Evolutionary conservation across 2,888 invertebrate species (phyloP), one percentile per base, ranked within the genome.

Genomic region (Caenorhabditis sp.): DNA sequence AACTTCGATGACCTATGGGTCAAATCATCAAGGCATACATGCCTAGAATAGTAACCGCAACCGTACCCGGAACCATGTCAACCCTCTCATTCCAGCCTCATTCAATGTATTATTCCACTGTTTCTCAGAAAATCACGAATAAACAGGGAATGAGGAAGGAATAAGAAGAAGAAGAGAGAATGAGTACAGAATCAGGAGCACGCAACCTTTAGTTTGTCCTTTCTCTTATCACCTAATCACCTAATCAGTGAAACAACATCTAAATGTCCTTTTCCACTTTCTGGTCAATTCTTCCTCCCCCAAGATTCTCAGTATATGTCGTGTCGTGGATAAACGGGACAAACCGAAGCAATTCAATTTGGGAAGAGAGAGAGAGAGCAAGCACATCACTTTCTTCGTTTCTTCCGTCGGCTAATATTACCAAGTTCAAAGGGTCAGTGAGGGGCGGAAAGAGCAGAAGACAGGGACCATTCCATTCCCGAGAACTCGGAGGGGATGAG

Each of bases 351-450:
- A 71, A 71, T 71, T 51, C 32, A 55, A 71, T 71, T 71, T 71
- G 18, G 24, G 40, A 40, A 26, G 24, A 22, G 20, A 32, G 40
- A 50, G 51, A 26, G 24, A 22, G 20, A 32, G 40, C 40, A n/a
- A 18, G 18, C 47, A 18, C 47, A 47, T 47, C 47, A 47, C 47
- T 47, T 47, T 3, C 47, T 15, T 37, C 53, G 26, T 60, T 35
- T 58, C n/a, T n/a, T n/a, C n/a, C n/a, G n/a, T 13, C 68, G 40
- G 55, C 62, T 62, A 44, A 71, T 18, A 47, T 47, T 47, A 40
- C 47, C 53, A 71, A 62, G 71, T 71, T 71, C 71, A 71, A 62
- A 55, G 26, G 53, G 44, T 62, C 71, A 35, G 44, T 18, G 47
- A 18, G 18, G 20, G 18, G 18, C 3, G 13, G n/a, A 32, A 28